Evolutionary conservation across 2,113 vertebrate species (phyloP).

Genomic region (Bos indicus): DNA sequence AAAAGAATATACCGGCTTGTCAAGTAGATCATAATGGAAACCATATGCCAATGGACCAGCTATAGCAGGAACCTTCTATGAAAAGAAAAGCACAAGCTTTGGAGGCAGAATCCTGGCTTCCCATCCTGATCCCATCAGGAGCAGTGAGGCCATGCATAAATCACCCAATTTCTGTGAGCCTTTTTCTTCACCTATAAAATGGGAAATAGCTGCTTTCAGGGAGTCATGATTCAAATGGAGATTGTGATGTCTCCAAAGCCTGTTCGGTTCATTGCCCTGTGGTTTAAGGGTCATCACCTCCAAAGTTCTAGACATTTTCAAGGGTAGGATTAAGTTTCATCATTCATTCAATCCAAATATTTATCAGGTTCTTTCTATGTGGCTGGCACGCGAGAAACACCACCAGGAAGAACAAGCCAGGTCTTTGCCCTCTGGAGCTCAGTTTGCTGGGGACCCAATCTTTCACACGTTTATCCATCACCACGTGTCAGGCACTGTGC

Average conservation of each 20-base stretch:
- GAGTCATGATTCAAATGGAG: background rate
- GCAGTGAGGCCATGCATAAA: background rate
- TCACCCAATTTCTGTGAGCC: background rate
- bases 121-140: background rate
- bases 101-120: background rate
- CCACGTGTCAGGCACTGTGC: background rate
- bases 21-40: background rate
- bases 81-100: background rate
- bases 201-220: background rate
- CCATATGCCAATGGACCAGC: background rate
- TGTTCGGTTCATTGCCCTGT: background rate
- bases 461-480: fast-evolving
- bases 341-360: background rate
- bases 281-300: background rate
- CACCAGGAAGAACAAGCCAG: background rate
- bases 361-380: background rate
- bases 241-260: background rate
- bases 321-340: background rate
- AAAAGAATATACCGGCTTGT: background rate
- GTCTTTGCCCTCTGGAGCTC: background rate
- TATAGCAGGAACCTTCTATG: background rate
- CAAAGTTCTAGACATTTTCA: background rate
- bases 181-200: background rate
- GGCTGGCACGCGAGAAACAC: background rate
- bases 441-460: background rate